phyloP scores from a whole-genome alignment of 2,888 invertebrate species.

The Notodonta ziczac region DNA sequence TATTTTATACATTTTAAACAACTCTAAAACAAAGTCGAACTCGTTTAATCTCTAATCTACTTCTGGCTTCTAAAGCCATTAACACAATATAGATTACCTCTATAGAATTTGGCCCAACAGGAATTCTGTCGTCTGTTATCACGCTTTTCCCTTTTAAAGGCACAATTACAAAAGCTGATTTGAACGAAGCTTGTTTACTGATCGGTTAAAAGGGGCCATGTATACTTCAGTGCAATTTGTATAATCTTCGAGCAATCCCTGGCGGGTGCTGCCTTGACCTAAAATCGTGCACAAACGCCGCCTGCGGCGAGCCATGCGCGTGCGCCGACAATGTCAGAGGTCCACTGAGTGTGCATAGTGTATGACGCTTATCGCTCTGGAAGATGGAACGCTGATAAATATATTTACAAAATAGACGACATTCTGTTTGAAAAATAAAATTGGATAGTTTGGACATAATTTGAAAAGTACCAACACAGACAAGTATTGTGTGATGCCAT shows the following conservation, averaged over 20 bases:
- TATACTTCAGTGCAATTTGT: slow-evolving; percentile 53
- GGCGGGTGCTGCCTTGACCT: slow-evolving; percentile 75
- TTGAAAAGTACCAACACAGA: too few relatives aligned
- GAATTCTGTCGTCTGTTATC: slow-evolving; percentile 32
- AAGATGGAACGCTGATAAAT: slow-evolving; percentile 35
- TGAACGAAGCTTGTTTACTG: slow-evolving; percentile 36
- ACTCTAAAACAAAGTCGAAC: not conserved
- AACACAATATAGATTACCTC: slow-evolving; percentile 18
- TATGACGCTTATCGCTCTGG: slow-evolving; percentile 28
- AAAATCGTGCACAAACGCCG: slow-evolving; percentile 66
- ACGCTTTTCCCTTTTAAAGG: slow-evolving; percentile 2
- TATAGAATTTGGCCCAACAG: slow-evolving; percentile 22
- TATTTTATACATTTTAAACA: too few relatives aligned
- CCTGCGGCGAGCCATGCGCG: slow-evolving; percentile 49
- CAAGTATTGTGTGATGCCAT: not conserved
- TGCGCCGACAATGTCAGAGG: slow-evolving; percentile 57
- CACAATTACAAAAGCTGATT: slow-evolving; percentile 33
- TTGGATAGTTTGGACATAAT: too few relatives aligned
- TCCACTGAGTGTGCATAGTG: slow-evolving; percentile 43
- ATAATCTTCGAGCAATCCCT: slow-evolving; percentile 70
- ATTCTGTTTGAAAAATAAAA: too few relatives aligned
- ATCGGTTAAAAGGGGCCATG: slow-evolving; percentile 30
- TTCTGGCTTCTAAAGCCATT: not conserved
- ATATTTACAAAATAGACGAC: slow-evolving; percentile 10
- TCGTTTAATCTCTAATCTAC: not conserved